These are phyloP conservation scores for Xiphias gladius DNA, from an alignment of 2,113 vertebrate species.

Conservation along the genomic window DNA sequence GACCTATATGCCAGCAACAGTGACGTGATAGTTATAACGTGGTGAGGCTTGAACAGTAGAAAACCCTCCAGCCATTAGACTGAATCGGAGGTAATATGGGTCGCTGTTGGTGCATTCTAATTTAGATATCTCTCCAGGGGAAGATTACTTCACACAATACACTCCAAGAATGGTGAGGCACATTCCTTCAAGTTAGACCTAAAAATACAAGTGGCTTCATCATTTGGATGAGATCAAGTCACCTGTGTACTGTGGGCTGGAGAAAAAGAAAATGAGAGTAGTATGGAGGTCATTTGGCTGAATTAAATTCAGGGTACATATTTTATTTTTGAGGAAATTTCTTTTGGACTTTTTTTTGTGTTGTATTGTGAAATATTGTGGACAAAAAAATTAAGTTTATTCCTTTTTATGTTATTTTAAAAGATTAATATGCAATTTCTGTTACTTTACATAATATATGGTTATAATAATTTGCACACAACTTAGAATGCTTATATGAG, in stretches of 20 bases:
- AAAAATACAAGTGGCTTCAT: conserved; percentile 64
- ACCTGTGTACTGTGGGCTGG: not conserved
- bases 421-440: not conserved
- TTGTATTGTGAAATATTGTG: not conserved
- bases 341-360: not conserved
- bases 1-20: conserved; percentile 23
- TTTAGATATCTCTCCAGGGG: conserved; percentile 74
- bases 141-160: conserved; percentile 69
- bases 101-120: conserved; percentile 76
- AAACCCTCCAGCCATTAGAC: conserved; percentile 58
- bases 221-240: conserved; percentile 57
- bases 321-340: conserved; percentile 29
- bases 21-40: conserved; percentile 48
- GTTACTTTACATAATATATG: too few relatives aligned
- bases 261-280: conserved; percentile 26
- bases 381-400: not conserved
- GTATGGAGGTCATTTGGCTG: conserved; percentile 43
- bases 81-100: conserved; percentile 77
- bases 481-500: not conserved
- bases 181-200: conserved; percentile 57
- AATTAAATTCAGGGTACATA: conserved; percentile 6
- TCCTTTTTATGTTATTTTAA: too few relatives aligned
- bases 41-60: conserved; percentile 40
- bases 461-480: too few relatives aligned
- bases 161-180: conserved; percentile 55